These are phyloP conservation scores for Pipistrellus pipistrellus DNA, from an alignment of 2,797 vertebrate species.

Conservation along the genomic window DNA sequence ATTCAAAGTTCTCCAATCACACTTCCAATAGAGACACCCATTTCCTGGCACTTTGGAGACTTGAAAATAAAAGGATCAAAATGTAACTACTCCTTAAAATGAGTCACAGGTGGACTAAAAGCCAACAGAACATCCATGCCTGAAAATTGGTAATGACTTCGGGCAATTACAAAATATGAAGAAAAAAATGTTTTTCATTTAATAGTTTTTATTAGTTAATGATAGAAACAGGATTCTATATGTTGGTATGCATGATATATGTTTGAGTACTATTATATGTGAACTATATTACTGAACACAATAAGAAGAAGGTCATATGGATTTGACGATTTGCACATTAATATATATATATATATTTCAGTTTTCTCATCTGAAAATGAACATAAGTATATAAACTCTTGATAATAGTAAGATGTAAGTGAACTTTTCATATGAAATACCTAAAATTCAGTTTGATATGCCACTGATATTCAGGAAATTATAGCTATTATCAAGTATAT, in stretches of 20 bases:
- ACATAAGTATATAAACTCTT: not conserved
- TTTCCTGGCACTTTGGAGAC: slow-evolving; percentile 50
- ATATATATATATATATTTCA: not conserved
- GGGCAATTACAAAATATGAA: not conserved
- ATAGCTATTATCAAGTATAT: slow-evolving; percentile 6
- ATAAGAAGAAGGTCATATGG: not conserved
- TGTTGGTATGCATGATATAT: not conserved
- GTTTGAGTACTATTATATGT: not conserved
- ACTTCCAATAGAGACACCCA: not conserved
- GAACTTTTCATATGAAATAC: not conserved
- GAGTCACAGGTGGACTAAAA: not conserved
- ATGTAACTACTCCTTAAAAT: not conserved
- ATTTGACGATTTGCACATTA: not conserved
- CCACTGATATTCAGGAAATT: not conserved
- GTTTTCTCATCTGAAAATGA: not conserved
- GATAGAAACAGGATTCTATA: not conserved
- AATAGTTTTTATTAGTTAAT: not conserved
- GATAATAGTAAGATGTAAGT: not conserved
- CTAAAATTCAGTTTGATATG: not conserved
- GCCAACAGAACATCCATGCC: not conserved
- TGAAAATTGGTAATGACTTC: not conserved
- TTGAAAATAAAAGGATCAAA: not conserved
- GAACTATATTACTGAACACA: not conserved
- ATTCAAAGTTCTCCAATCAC: slow-evolving; percentile 54
- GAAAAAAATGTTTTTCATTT: not conserved